Base-by-base conservation (phyloP, 2,888 invertebrate species). In the Cecidostiba fungosa region DNA sequence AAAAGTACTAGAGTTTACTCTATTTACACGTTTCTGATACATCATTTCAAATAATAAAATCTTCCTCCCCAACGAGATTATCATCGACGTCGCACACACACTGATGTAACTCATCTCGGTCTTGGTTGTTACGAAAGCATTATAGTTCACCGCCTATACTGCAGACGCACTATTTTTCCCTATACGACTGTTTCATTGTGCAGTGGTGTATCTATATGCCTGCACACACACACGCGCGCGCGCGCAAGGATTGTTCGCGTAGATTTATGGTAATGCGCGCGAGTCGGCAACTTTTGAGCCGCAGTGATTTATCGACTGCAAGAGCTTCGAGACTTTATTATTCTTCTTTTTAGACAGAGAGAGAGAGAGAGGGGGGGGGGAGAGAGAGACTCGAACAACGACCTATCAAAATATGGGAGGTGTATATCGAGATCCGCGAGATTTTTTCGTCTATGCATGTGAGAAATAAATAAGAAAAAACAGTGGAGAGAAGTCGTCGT, bases 281-380 rank as follows among this genome's bases (percentile, higher is more conserved):
- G 47, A 74, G 74, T 74, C 74, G 74, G 74, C 74, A 50, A 74
- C 74, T 50, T 74, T 50, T 50, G 74, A 74, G 50, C 10, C n/a
- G 43, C n/a, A 5, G 26, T 74, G 50, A 74, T 74, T 74, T 47
- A 74, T 74, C 47, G 26, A 16, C 74, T 8, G 23, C 26, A 14
- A 12, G 74, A 0, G 32, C 16, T 36, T 32, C 70, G 70, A 70
- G 32, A 69, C 32, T 70, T 70, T 70, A 32, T 69, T 8, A 16
- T 70, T 32, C 10, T 36, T 32, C 23, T 70, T 70, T 69, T 69
- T 50, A 59, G 50, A 50, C 10, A 43, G 47, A 12, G 14, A 14
- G 47, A 47, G 47, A 14, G 47, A 47, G 14, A 14, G n/a, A n/a
- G n/a, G n/a, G n/a, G n/a, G n/a, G n/a, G n/a, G 47, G 0, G 14